These are phyloP conservation scores for Ips typographus DNA, from an alignment of 1,140 invertebrate species.

Conservation along the genomic window DNA sequence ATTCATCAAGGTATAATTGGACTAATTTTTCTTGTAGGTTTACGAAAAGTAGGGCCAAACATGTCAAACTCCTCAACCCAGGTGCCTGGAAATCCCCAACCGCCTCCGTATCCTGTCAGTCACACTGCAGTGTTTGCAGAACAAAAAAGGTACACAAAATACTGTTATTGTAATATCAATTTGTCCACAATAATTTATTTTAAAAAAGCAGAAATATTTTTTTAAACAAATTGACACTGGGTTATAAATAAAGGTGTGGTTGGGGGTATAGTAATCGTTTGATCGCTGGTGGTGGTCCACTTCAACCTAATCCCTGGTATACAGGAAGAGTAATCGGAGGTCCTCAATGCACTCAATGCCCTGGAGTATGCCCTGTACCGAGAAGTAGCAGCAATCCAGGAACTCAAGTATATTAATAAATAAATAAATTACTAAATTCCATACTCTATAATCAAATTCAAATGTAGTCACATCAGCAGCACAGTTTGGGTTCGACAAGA, in stretches of 20 bases:
- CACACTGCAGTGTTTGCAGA: slow-evolving; percentile 52
- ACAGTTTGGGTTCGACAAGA: slow-evolving; percentile 29
- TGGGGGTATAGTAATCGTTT: slow-evolving; percentile 52
- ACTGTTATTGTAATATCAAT: background rate
- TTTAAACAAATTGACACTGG: too few species aligned
- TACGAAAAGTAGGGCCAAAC: slow-evolving; percentile 45
- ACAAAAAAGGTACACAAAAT: slow-evolving; percentile 43
- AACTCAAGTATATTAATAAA: slow-evolving; percentile 29
- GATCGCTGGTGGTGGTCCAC: slow-evolving; percentile 39
- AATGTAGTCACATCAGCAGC: background rate
- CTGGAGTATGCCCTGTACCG: slow-evolving; percentile 49
- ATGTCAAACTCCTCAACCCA: slow-evolving; percentile 38
- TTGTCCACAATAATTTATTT: background rate
- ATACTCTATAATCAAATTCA: background rate
- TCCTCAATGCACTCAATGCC: slow-evolving; percentile 50
- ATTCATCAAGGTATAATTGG: too few species aligned
- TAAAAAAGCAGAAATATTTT: background rate
- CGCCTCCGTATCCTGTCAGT: slow-evolving; percentile 34
- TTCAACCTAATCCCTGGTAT: slow-evolving; percentile 48
- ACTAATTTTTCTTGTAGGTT: slow-evolving; percentile 33
- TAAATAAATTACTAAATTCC: background rate
- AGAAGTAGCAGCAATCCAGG: slow-evolving; percentile 50
- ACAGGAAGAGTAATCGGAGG: slow-evolving; percentile 45
- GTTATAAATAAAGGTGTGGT: slow-evolving; percentile 31
- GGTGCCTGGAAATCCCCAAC: slow-evolving; percentile 36